Base-by-base conservation (phyloP, 2,113 vertebrate species). In the Chiloscyllium plagiosum region DNA sequence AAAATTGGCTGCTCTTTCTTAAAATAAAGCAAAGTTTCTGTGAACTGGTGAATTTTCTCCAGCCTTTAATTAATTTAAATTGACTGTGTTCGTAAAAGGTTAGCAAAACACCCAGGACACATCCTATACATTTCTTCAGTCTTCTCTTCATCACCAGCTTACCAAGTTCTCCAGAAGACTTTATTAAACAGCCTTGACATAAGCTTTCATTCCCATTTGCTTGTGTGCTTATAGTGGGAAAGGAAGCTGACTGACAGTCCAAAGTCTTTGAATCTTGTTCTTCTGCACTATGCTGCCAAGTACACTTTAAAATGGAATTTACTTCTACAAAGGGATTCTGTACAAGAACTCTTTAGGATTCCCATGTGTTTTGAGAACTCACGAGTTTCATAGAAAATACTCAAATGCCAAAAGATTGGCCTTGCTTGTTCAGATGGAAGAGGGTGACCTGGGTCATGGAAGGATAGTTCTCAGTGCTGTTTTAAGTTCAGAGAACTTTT, bases 31-130 rank as follows among this genome's bases (percentile, higher is more conserved):
- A 42, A 93, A 8, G 61, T 68, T n/a, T 93, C 89, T 42, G 33
- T 93, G 89, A 68, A 93, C 89, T 24, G 89, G 89, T 33, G 33
- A 93, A 37, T 93, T 93, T 37, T 65, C 20, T 93, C 37, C 17
- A 17, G n/a, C 6, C 20, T 68, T 93, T 68, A 66, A 66, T 37
- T 61, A 66, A 61, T 33, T 19, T 22, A 61, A 8, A 10, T n/a
- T 93, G 89, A 93, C 89, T 93, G 89, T 61, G n/a, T 93, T 93
- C 19, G 22, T 93, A 66, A 93, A 93, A 93, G 89, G 89, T 93
- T 93, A 93, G 89, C 61, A 92, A 92, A 92, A 92, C 89, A 92
- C 61, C 4, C 89, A n/a, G 89, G 65, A 33, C 56, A 92, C 56
- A 93, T 93, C 89, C 61, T 37, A 68, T 93, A 66, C n/a, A 37